These are phyloP conservation scores for Dolichomitus sp. DNA, from an alignment of 2,888 invertebrate species.

Conservation along the genomic window DNA sequence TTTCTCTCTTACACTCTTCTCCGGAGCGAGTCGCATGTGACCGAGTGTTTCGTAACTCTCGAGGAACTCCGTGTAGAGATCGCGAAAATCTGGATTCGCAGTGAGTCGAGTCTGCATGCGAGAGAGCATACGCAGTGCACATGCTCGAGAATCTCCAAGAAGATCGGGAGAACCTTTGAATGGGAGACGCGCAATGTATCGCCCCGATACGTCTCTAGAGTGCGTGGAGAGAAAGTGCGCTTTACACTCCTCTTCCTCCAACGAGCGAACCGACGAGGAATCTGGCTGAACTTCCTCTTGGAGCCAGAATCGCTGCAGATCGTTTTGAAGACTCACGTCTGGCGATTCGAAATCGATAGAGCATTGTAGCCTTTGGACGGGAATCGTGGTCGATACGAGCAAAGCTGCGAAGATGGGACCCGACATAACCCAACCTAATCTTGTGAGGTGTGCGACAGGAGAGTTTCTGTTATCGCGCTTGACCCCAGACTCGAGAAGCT, in stretches of 20 bases:
- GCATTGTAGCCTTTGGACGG: constrained; percentile 19
- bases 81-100: constrained; percentile 21
- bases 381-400: background rate
- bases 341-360: constrained; percentile 14
- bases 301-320: constrained; percentile 32
- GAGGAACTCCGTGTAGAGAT: constrained; percentile 25
- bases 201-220: constrained; percentile 18
- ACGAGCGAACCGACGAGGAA: constrained; percentile 24
- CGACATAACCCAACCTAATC: constrained; percentile 42
- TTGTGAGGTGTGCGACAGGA: constrained; percentile 35
- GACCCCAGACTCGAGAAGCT: constrained; percentile 8
- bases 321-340: background rate
- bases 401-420: constrained; percentile 17
- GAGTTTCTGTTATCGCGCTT: background rate
- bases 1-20: background rate
- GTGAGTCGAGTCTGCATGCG: constrained; percentile 30
- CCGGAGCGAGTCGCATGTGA: constrained; percentile 29
- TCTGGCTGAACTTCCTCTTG: constrained; percentile 34
- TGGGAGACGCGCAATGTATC: constrained; percentile 31
- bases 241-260: constrained; percentile 28
- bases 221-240: constrained; percentile 24
- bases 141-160: constrained; percentile 19
- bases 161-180: constrained; percentile 21
- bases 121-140: constrained; percentile 19
- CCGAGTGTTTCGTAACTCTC: constrained; percentile 38